Percentiles rank a stretch among this genome's conserved stretches.
phyloP scores from a whole-genome alignment of 2,888 invertebrate genomes.

The Zygogramma bicolorata region DNA sequence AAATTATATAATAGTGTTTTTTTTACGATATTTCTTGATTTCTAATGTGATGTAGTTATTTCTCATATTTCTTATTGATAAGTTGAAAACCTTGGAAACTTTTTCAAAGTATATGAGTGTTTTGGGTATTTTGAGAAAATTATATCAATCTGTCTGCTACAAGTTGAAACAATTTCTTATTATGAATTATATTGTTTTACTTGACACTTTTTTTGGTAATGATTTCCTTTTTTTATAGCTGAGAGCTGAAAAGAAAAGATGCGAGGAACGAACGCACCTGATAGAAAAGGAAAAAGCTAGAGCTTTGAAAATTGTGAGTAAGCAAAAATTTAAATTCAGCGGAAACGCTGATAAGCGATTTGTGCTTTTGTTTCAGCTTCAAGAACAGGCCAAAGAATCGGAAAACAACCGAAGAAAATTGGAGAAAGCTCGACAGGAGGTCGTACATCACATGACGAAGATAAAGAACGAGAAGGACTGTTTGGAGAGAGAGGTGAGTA shows the following conservation, averaged over 20 bases:
- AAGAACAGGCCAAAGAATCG: conserved; percentile 71
- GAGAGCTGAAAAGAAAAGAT: conserved; percentile 68
- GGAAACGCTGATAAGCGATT: background rate
- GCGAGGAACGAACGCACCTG: conserved; percentile 65
- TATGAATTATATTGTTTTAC: no score
- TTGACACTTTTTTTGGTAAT: background rate
- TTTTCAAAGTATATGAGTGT: no score
- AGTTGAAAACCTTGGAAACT: no score
- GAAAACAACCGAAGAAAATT: conserved; percentile 70
- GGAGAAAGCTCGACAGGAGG: conserved; percentile 72
- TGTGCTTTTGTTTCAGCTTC: conserved; percentile 66
- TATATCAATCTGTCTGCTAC: no score
- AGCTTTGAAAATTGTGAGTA: conserved; percentile 66
- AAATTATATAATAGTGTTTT: no score
- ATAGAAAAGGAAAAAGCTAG: conserved; percentile 68
- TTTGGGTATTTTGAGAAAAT: no score
- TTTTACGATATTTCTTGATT: no score
- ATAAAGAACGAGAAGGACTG: conserved; percentile 72
- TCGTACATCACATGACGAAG: conserved; percentile 71
- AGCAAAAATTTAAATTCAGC: background rate
- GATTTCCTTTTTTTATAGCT: conserved; percentile 56
- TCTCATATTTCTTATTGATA: no score
- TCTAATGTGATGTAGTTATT: no score
- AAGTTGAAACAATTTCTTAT: no score
- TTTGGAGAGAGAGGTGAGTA: conserved; percentile 70